Conservation (phyloP, 1,140 invertebrate genomes). For the Aphis gossypii region DNA sequence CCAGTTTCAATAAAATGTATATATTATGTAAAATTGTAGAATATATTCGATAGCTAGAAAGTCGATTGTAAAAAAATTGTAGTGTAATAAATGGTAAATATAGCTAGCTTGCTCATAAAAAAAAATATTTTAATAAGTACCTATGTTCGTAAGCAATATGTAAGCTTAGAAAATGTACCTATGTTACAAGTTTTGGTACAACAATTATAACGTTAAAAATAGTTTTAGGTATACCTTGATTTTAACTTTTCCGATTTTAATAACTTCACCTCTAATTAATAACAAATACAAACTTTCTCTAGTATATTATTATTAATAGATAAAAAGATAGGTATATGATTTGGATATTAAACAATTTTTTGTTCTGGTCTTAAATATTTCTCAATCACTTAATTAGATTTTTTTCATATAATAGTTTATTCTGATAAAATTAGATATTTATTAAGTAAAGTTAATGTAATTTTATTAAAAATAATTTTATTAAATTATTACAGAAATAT, state of each 20-base stretch:
- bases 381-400: not conserved
- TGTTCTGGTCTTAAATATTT: not conserved
- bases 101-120: not conserved
- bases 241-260: not conserved
- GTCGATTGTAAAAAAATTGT: not conserved
- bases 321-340: no score
- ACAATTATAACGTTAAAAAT: not conserved
- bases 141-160: not conserved
- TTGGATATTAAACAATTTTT: not conserved
- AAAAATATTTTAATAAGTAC: not conserved
- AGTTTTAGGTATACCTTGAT: not conserved
- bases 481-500: not conserved
- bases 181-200: not conserved
- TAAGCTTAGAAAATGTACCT: not conserved
- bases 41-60: conserved; percentile 36
- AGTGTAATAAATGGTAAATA: not conserved
- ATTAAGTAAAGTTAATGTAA: not conserved
- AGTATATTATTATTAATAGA: no score
- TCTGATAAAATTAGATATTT: not conserved
- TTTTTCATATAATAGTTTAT: not conserved
- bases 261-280: not conserved
- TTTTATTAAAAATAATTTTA: no score
- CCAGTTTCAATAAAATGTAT: not conserved
- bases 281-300: not conserved
- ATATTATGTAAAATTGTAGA: not conserved